Percentiles rank a stretch among this genome's conserved stretches.
These are phyloP conservation scores for Drosophila littoralis DNA, from an alignment of 1,140 invertebrate genomes.

Conservation along the genomic window DNA sequence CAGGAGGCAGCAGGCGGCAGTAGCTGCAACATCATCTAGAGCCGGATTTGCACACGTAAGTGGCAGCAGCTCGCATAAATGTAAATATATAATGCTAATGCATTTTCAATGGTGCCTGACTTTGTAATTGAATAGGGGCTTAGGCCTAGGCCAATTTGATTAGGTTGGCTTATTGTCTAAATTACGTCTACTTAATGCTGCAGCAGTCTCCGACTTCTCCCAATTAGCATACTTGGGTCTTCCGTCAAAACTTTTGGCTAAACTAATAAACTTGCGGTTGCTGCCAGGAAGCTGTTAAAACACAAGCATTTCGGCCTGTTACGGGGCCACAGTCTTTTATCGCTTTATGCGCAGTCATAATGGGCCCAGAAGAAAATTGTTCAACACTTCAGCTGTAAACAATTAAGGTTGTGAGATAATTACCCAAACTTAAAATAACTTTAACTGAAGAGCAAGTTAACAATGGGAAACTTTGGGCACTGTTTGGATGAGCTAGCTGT, in stretches of 20 bases:
- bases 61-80: slow-evolving; percentile 58
- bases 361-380: slow-evolving; percentile 4
- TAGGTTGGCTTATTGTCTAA: slow-evolving; percentile 25
- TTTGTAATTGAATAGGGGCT: slow-evolving; percentile 46
- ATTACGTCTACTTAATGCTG: slow-evolving; percentile 27
- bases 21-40: slow-evolving; percentile 18
- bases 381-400: slow-evolving; percentile 18
- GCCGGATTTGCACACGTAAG: slow-evolving; percentile 35
- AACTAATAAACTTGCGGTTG: background rate
- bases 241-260: background rate
- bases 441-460: slow-evolving; percentile 5
- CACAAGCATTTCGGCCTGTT: slow-evolving; percentile 5
- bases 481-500: background rate
- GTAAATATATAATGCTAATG: slow-evolving; percentile 57
- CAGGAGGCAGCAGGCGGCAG: background rate
- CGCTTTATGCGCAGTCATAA: slow-evolving; percentile 6
- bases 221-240: slow-evolving; percentile 13
- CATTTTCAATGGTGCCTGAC: slow-evolving; percentile 32
- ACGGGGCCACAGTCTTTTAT: slow-evolving; percentile 6
- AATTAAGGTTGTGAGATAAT: slow-evolving; percentile 5
- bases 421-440: background rate
- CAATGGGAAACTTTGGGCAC: slow-evolving; percentile 12
- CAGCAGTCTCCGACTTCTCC: background rate
- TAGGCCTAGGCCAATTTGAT: slow-evolving; percentile 14
- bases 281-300: slow-evolving; percentile 5